Percentiles rank a stretch among this genome's conserved stretches.
phyloP scores from a whole-genome alignment of 2,888 invertebrate genomes.

The Pseudococcus viburni region DNA sequence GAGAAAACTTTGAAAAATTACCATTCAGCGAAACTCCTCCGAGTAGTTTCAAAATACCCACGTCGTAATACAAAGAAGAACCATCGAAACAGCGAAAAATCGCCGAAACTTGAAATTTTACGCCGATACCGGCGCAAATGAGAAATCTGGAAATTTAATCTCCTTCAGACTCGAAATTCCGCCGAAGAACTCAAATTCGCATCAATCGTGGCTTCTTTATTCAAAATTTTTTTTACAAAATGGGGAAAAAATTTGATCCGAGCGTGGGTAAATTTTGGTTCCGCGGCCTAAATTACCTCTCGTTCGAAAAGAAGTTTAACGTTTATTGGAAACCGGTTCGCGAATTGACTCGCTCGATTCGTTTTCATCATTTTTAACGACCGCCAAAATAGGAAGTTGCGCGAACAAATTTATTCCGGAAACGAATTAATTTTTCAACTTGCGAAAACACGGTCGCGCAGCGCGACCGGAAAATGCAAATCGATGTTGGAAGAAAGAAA shows the following conservation, averaged over 20 bases:
- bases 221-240: neutral
- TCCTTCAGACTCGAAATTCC: neutral
- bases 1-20: neutral
- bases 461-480: constrained; percentile 15
- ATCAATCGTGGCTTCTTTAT: too few species aligned
- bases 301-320: neutral
- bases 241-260: neutral
- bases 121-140: neutral
- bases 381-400: constrained; percentile 13
- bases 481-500: neutral
- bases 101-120: neutral
- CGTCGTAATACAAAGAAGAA: neutral
- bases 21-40: neutral
- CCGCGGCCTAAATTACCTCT: too few species aligned
- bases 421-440: constrained; percentile 33
- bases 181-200: too few species aligned
- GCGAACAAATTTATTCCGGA: constrained; percentile 40
- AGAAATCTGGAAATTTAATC: neutral
- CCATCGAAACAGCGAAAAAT: neutral
- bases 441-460: neutral
- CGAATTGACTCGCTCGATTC: neutral
- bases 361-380: constrained; percentile 35
- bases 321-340: constrained; percentile 30
- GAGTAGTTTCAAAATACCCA: neutral
- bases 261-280: neutral